phyloP scores from a whole-genome alignment of 2,113 vertebrate genomes.

The Xyrauchen texanus region DNA sequence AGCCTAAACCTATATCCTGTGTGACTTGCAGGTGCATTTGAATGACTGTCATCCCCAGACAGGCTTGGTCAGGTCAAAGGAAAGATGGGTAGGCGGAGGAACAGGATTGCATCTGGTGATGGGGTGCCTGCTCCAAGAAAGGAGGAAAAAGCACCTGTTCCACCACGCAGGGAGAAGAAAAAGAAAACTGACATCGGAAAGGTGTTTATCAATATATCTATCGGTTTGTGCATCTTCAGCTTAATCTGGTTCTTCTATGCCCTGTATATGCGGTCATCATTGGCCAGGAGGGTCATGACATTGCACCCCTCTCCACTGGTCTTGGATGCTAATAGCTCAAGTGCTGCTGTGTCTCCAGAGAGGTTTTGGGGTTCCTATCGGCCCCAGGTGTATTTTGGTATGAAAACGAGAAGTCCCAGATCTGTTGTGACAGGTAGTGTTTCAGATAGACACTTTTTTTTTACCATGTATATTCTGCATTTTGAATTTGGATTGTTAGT shows the following conservation, averaged over 20 bases:
- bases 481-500: no score
- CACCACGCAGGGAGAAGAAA: slow-evolving; percentile 76
- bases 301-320: slow-evolving; percentile 78
- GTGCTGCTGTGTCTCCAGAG: slow-evolving; percentile 73
- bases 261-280: slow-evolving; percentile 75
- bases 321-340: slow-evolving; percentile 75
- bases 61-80: slow-evolving; percentile 41
- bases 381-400: slow-evolving; percentile 92
- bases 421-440: slow-evolving; percentile 84
- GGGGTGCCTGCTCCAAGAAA: slow-evolving; percentile 64
- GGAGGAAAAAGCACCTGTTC: slow-evolving; percentile 70
- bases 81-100: slow-evolving; percentile 78
- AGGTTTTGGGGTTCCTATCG: slow-evolving; percentile 94
- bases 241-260: slow-evolving; percentile 76
- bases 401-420: slow-evolving; percentile 89
- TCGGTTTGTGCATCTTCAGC: slow-evolving; percentile 78
- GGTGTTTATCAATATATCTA: slow-evolving; percentile 80
- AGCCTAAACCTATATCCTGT: background rate
- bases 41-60: background rate
- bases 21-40: slow-evolving; percentile 1
- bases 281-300: slow-evolving; percentile 76
- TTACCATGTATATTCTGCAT: no score
- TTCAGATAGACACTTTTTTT: background rate
- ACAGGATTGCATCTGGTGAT: slow-evolving; percentile 70
- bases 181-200: slow-evolving; percentile 78